A percentile compares a stretch with the other conserved stretches of the same genome.
Evolutionary conservation across 64 coral and sea anemone species (phyloP).

Genomic region (Stichodactyla mertensii): DNA sequence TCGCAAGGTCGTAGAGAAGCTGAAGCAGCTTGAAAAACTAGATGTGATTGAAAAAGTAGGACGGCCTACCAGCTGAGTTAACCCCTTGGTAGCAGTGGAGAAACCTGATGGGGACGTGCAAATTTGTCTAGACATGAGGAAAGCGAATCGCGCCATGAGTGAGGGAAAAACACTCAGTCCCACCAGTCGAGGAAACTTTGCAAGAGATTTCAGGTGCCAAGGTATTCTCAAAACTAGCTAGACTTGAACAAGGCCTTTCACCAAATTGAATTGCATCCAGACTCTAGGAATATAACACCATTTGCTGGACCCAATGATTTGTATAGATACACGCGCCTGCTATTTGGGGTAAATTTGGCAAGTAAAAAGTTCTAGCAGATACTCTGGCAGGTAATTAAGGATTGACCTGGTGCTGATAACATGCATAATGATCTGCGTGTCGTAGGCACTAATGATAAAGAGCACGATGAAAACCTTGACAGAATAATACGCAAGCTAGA

Average conservation of each 20-base stretch:
- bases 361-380: slow-evolving; percentile 35
- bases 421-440: slow-evolving; percentile 17
- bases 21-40: slow-evolving; percentile 7
- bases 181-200: slow-evolving; percentile 17
- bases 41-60: slow-evolving; percentile 29
- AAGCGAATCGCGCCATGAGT: not conserved
- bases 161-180: not conserved
- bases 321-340: slow-evolving; percentile 13
- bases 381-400: slow-evolving; percentile 33
- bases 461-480: slow-evolving; percentile 28
- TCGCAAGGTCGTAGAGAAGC: slow-evolving; percentile 7
- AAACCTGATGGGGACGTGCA: slow-evolving; percentile 16
- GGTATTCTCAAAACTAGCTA: slow-evolving; percentile 38
- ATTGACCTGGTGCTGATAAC: slow-evolving; percentile 13
- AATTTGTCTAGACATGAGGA: slow-evolving; percentile 20
- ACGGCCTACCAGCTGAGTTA: not conserved
- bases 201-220: slow-evolving; percentile 11
- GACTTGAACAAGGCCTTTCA: slow-evolving; percentile 39
- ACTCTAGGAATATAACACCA: slow-evolving; percentile 28
- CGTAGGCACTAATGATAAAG: not conserved
- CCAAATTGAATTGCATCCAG: slow-evolving; percentile 22
- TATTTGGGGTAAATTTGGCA: slow-evolving; percentile 35
- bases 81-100: slow-evolving; percentile 2
- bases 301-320: slow-evolving; percentile 22
- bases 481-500: slow-evolving; percentile 16